phyloP scores from a whole-genome alignment of 2,888 invertebrate species.

The Andricus curvator region DNA sequence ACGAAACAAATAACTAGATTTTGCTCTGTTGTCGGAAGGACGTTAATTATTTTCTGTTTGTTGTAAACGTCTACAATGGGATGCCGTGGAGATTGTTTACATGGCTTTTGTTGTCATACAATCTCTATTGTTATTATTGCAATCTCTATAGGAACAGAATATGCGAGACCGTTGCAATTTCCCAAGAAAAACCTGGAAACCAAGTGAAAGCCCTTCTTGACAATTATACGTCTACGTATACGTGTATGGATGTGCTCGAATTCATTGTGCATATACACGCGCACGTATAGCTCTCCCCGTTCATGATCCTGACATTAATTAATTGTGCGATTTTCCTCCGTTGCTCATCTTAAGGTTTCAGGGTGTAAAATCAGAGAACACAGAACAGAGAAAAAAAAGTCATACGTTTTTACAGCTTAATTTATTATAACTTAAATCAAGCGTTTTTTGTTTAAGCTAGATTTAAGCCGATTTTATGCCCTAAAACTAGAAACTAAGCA shows the following conservation, averaged over 20 bases:
- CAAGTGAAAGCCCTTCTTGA: slow-evolving; percentile 54
- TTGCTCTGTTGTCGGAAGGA: not conserved
- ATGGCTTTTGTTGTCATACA: not conserved
- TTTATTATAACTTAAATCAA: too few relatives aligned
- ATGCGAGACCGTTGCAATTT: slow-evolving; percentile 43
- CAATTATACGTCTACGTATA: slow-evolving; percentile 13
- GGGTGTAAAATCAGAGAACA: not conserved
- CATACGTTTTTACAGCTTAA: too few relatives aligned
- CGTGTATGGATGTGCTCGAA: not conserved
- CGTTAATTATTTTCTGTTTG: slow-evolving; percentile 4
- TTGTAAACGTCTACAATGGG: not conserved
- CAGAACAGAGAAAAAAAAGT: too few relatives aligned
- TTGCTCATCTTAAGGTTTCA: not conserved
- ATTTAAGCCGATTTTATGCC: too few relatives aligned
- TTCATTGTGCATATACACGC: not conserved
- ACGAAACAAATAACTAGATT: not conserved
- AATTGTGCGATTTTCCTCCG: not conserved
- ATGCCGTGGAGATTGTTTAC: not conserved
- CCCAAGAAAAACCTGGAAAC: slow-evolving; percentile 58
- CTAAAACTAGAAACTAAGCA: too few relatives aligned
- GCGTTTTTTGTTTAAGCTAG: too few relatives aligned
- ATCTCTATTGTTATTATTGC: not conserved
- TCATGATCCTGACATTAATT: not conserved
- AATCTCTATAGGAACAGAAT: not conserved
- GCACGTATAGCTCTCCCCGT: not conserved